Percentiles rank a stretch among this genome's conserved stretches.
Conservation (phyloP, 2,888 invertebrate species). For the Scaptomyza parva region DNA sequence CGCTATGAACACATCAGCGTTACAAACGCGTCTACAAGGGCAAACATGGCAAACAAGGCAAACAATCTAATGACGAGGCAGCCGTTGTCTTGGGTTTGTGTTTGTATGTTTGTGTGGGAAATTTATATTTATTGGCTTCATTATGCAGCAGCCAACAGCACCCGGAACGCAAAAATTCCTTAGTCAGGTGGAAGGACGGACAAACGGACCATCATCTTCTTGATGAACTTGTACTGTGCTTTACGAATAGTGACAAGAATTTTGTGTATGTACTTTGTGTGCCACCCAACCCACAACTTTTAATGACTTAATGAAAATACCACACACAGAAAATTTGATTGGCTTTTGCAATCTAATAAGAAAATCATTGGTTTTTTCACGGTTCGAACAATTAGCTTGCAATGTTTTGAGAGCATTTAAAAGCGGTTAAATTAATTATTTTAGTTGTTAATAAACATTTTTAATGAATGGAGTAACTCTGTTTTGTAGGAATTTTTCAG, state of each 20-base stretch:
- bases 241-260: constrained; percentile 8
- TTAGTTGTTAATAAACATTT: no score
- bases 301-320: constrained; percentile 64
- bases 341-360: constrained; percentile 33
- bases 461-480: no score
- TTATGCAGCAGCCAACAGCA: constrained; percentile 64
- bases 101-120: constrained; percentile 63
- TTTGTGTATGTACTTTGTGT: constrained; percentile 10
- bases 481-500: no score
- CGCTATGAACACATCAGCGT: constrained; percentile 83
- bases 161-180: constrained; percentile 32
- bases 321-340: constrained; percentile 55
- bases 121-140: constrained; percentile 82
- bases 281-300: constrained; percentile 24
- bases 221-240: constrained; percentile 20
- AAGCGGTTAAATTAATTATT: no score
- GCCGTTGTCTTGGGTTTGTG: constrained; percentile 44
- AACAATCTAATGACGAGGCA: constrained; percentile 76
- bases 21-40: constrained; percentile 75
- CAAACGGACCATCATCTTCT: neutral
- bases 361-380: neutral
- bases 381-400: neutral
- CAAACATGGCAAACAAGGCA: constrained; percentile 74
- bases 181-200: constrained; percentile 32
- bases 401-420: neutral